Percentiles rank a stretch among this genome's conserved stretches.
These are phyloP conservation scores for Dicaeum eximium DNA, from an alignment of 2,113 vertebrate species.

Conservation along the genomic window DNA sequence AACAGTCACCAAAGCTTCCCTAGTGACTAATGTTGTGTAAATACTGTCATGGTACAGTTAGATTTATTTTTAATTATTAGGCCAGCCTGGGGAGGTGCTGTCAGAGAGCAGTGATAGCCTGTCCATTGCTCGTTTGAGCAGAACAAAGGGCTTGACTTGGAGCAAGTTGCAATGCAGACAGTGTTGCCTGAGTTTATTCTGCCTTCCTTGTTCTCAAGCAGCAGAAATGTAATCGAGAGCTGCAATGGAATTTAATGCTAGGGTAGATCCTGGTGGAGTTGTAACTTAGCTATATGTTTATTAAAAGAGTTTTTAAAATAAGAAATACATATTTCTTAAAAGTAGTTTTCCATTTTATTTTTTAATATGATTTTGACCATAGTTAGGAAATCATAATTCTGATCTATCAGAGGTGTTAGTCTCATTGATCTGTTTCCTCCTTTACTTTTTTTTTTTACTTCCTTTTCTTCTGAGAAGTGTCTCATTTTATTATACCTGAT, in stretches of 20 bases:
- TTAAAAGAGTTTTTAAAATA: no score
- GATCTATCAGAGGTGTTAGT: not conserved
- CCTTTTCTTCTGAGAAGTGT: not conserved
- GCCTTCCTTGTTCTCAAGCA: not conserved
- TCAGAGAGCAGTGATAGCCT: slow-evolving; percentile 21
- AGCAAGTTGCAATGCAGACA: slow-evolving; percentile 15
- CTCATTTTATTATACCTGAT: not conserved
- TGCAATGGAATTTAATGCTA: not conserved
- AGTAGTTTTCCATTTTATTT: not conserved
- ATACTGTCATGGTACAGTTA: not conserved
- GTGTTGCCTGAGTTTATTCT: not conserved
- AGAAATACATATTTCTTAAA: not conserved
- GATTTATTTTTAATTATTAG: slow-evolving; percentile 60
- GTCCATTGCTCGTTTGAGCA: slow-evolving; percentile 51
- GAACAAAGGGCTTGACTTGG: slow-evolving; percentile 36
- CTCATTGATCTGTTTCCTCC: not conserved
- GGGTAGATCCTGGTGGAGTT: not conserved
- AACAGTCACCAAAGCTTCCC: not conserved
- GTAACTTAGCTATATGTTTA: not conserved
- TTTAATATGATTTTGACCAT: not conserved
- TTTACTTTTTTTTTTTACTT: not conserved
- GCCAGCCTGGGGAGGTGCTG: slow-evolving; percentile 36
- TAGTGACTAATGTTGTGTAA: slow-evolving; percentile 21
- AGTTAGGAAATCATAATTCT: not conserved
- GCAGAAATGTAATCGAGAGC: not conserved